Conservation (phyloP, 2,888 invertebrate genomes). For the Perizoma affinitatum region DNA sequence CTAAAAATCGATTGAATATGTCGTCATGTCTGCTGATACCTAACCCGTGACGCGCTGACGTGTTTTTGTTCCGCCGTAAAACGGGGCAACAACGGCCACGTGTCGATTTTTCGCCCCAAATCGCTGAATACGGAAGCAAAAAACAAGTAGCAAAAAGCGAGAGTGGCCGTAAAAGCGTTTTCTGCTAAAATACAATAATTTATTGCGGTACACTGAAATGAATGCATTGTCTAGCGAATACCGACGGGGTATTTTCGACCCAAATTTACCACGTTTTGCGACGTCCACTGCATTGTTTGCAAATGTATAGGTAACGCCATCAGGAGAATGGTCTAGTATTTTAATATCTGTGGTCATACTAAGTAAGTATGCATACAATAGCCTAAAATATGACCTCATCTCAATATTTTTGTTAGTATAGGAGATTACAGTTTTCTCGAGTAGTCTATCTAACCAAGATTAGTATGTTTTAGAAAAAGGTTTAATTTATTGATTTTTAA, state of each 20-base stretch:
- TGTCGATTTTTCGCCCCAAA: conserved; percentile 63
- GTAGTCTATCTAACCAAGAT: too few relatives aligned
- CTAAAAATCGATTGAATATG: conserved; percentile 16
- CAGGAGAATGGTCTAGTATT: too few relatives aligned
- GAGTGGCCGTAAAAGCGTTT: conserved; percentile 63
- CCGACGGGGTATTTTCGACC: conserved; percentile 42
- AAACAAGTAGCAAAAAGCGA: conserved; percentile 71
- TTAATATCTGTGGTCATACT: too few relatives aligned
- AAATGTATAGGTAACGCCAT: conserved; percentile 14
- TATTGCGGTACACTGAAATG: conserved; percentile 59
- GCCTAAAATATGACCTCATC: too few relatives aligned
- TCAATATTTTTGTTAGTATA: too few relatives aligned
- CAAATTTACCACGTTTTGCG: conserved; percentile 55
- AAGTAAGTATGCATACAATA: too few relatives aligned
- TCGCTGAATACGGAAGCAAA: conserved; percentile 60
- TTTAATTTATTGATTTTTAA: too few relatives aligned
- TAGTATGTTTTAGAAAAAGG: too few relatives aligned
- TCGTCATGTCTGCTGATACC: conserved; percentile 16
- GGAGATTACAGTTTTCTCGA: too few relatives aligned
- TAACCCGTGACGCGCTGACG: conserved; percentile 34
- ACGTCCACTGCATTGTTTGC: conserved; percentile 48
- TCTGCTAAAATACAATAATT: conserved; percentile 66
- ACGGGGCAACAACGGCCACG: conserved; percentile 65
- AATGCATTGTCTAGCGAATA: conserved; percentile 53
- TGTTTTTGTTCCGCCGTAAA: conserved; percentile 34